Conservation (phyloP, 37 sponge, comb jelly and placozoan genomes). For the Spongilla lacustris region DNA sequence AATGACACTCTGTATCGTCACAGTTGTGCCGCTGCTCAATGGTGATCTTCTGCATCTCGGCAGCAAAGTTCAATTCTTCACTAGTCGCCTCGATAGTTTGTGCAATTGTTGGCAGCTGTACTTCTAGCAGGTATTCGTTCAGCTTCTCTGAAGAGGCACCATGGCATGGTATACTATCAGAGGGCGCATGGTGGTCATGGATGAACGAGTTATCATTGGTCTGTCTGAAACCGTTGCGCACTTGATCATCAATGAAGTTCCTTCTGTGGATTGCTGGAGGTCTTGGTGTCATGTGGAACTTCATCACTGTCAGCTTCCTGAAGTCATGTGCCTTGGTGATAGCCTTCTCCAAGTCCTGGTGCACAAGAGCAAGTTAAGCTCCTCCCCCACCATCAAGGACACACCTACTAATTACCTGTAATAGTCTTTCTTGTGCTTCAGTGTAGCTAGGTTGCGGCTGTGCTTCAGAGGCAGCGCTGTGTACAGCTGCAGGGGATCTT, state of each 20-base stretch:
- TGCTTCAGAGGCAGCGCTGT: too few species aligned
- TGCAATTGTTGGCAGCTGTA: neutral
- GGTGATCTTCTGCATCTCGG: neutral
- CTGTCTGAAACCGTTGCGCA: too few species aligned
- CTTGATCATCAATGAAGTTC: neutral
- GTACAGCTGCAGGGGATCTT: too few species aligned
- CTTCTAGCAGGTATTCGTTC: neutral
- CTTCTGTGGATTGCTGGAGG: neutral
- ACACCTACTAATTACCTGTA: neutral
- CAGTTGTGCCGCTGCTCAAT: neutral
- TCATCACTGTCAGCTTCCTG: slow-evolving; percentile 5
- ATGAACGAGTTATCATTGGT: too few species aligned
- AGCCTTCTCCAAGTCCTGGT: slow-evolving; percentile 29
- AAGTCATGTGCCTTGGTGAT: neutral
- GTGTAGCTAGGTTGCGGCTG: too few species aligned
- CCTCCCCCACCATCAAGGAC: too few species aligned
- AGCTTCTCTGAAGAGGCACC: neutral
- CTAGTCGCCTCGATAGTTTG: neutral
- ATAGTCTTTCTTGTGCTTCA: neutral
- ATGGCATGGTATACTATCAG: too few species aligned
- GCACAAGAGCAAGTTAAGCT: too few species aligned
- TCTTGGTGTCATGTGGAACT: neutral
- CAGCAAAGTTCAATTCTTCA: neutral
- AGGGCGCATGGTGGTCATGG: too few species aligned
- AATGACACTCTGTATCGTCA: neutral